Percentiles rank a stretch among this genome's conserved stretches.
Conservation (phyloP, 2,888 invertebrate species). For the Agrochola litura region DNA sequence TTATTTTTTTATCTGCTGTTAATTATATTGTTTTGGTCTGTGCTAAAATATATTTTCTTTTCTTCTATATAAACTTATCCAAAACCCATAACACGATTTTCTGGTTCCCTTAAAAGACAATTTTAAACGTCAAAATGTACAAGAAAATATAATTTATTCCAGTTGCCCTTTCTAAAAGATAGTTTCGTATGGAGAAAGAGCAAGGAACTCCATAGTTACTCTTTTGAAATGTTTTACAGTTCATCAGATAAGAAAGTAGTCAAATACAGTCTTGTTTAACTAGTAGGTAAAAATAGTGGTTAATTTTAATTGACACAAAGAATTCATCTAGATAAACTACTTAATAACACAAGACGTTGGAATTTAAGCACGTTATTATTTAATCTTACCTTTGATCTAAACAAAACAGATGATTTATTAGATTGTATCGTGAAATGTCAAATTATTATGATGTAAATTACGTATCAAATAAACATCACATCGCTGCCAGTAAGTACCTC, state of each 20-base stretch:
- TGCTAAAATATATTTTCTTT: too few relatives aligned
- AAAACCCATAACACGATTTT: too few relatives aligned
- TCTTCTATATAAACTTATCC: too few relatives aligned
- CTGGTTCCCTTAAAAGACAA: too few relatives aligned
- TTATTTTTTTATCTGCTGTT: too few relatives aligned
- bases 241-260: not conserved
- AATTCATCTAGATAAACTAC: not conserved
- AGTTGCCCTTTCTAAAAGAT: too few relatives aligned
- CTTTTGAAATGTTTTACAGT: not conserved
- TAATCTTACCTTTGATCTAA: not conserved
- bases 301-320: not conserved
- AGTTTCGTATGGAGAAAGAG: too few relatives aligned
- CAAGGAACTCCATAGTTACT: too few relatives aligned
- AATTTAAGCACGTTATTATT: not conserved
- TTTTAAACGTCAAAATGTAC: too few relatives aligned
- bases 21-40: too few relatives aligned
- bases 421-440: conserved; percentile 27
- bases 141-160: too few relatives aligned
- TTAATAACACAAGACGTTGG: not conserved
- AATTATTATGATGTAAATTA: conserved; percentile 2
- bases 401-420: not conserved
- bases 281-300: not conserved
- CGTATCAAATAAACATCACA: conserved; percentile 41
- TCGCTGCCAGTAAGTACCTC: conserved; percentile 10
- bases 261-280: not conserved